Percentiles rank a stretch among this genome's conserved stretches.
Evolutionary conservation across 2,888 invertebrate genomes (phyloP).

Genomic region (Cryptocheilus praepositus): DNA sequence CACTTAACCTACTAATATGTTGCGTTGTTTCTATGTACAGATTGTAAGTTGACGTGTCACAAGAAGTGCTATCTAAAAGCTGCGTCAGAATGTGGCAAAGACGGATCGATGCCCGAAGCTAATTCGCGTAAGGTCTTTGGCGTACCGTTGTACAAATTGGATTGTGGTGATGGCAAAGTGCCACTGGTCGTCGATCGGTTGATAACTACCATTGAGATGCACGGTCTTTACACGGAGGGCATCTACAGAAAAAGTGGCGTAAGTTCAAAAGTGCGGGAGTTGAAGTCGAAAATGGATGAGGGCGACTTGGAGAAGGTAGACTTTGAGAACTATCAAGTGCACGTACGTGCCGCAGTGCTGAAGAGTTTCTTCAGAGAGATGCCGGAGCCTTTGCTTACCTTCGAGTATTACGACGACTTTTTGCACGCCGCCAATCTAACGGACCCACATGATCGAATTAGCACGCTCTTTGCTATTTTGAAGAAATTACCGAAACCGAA

Average conservation of each 20-base stretch:
- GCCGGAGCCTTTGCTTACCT: slow-evolving; percentile 94
- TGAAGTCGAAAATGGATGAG: slow-evolving; percentile 86
- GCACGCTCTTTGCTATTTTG: slow-evolving; percentile 89
- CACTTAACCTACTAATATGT: slow-evolving; percentile 2
- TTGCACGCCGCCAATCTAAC: slow-evolving; percentile 90
- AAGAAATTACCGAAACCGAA: slow-evolving; percentile 93
- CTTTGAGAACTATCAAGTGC: slow-evolving; percentile 89
- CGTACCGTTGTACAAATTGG: slow-evolving; percentile 84
- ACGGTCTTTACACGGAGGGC: slow-evolving; percentile 94
- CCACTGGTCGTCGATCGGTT: slow-evolving; percentile 92
- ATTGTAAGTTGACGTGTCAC: slow-evolving; percentile 94
- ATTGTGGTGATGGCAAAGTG: slow-evolving; percentile 86
- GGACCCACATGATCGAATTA: slow-evolving; percentile 87
- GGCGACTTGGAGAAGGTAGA: slow-evolving; percentile 83
- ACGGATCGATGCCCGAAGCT: slow-evolving; percentile 72
- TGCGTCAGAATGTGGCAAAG: slow-evolving; percentile 77
- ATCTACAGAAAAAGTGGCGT: slow-evolving; percentile 95
- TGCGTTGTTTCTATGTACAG: slow-evolving; percentile 72
- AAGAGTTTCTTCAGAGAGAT: slow-evolving; percentile 94
- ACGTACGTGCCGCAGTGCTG: slow-evolving; percentile 91
- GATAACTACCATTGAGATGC: slow-evolving; percentile 92
- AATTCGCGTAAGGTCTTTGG: slow-evolving; percentile 85
- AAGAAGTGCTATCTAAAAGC: slow-evolving; percentile 93
- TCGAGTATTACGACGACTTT: slow-evolving; percentile 96
- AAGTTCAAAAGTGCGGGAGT: slow-evolving; percentile 87